A percentile compares a stretch with the other conserved stretches of the same genome.
Evolutionary conservation across 2,113 vertebrate species (phyloP).

Genomic region (Engraulis encrasicolus): DNA sequence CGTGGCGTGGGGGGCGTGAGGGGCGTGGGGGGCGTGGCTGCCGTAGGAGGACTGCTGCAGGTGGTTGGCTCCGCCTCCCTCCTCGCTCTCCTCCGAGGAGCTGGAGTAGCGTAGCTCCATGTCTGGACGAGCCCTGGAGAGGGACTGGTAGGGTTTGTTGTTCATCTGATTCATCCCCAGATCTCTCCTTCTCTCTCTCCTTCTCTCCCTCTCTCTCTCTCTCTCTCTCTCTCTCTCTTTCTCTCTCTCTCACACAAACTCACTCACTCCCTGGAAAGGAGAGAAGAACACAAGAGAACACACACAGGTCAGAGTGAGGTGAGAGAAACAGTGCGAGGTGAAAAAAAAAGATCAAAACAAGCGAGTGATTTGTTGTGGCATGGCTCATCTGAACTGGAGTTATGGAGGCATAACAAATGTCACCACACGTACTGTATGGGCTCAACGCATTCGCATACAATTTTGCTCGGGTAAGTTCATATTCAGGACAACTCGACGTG

Average conservation of each 20-base stretch:
- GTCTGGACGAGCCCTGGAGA: conserved; percentile 85
- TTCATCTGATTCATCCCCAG: conserved; percentile 86
- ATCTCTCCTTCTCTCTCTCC: neutral
- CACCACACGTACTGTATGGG: neutral
- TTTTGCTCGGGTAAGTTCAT: neutral
- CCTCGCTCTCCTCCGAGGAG: conserved; percentile 89
- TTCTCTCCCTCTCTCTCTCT: neutral
- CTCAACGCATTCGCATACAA: neutral
- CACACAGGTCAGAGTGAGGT: neutral
- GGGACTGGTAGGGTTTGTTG: conserved; percentile 87
- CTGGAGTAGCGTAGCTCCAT: conserved; percentile 87
- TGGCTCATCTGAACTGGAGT: neutral
- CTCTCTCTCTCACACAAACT: too few relatives aligned
- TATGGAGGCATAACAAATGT: neutral
- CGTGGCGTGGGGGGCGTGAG: conserved; percentile 75
- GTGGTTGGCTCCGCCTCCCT: conserved; percentile 71
- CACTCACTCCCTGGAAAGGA: conserved; percentile 60
- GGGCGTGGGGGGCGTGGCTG: too few relatives aligned
- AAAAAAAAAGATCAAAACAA: neutral
- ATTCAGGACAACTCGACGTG: neutral
- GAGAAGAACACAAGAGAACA: conserved; percentile 33
- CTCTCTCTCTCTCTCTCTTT: neutral
- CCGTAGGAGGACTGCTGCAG: conserved; percentile 83
- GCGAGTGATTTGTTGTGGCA: neutral
- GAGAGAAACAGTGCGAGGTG: neutral